Evolutionary conservation across 2,797 vertebrate genomes (phyloP).

Genomic region (Fundulus diaphanus): DNA sequence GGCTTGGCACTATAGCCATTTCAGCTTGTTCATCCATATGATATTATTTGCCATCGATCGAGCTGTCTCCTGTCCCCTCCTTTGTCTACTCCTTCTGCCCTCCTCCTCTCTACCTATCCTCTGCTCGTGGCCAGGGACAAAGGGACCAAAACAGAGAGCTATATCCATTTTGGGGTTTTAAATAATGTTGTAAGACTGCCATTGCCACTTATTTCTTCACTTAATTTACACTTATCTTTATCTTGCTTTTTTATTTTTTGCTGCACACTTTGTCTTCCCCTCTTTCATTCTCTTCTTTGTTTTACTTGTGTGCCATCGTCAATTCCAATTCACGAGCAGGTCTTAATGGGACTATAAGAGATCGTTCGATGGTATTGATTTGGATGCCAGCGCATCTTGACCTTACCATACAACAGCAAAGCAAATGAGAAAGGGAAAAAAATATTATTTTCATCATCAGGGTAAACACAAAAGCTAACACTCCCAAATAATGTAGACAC

Average conservation of each 20-base stretch:
- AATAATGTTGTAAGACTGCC: conserved; percentile 17
- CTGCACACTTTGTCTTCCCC: conserved; percentile 19
- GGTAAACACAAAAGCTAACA: conserved; percentile 53
- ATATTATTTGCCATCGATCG: conserved; percentile 80
- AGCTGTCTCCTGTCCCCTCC: conserved; percentile 65
- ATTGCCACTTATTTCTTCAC: conserved; percentile 41
- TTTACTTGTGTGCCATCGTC: conserved; percentile 53
- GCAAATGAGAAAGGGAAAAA: conserved; percentile 47
- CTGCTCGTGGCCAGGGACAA: conserved; percentile 42
- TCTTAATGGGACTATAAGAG: conserved; percentile 80
- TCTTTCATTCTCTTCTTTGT: conserved; percentile 35
- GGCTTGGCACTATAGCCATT: conserved; percentile 50
- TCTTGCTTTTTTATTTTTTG: conserved; percentile 29
- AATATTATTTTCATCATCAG: conserved; percentile 66
- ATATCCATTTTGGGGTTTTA: conserved; percentile 34
- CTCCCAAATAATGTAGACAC: conserved; percentile 25
- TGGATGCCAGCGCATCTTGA: conserved; percentile 71
- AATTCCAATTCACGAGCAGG: conserved; percentile 77
- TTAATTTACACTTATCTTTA: conserved; percentile 39
- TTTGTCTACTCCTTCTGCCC: conserved; percentile 64
- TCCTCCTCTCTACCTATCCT: conserved; percentile 56
- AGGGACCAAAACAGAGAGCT: conserved; percentile 28
- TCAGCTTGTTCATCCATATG: conserved; percentile 74
- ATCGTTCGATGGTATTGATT: conserved; percentile 77
- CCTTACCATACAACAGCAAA: conserved; percentile 60